phyloP scores from a whole-genome alignment of 2,797 vertebrate genomes.

The Microctenopoma stevenorrisi region DNA sequence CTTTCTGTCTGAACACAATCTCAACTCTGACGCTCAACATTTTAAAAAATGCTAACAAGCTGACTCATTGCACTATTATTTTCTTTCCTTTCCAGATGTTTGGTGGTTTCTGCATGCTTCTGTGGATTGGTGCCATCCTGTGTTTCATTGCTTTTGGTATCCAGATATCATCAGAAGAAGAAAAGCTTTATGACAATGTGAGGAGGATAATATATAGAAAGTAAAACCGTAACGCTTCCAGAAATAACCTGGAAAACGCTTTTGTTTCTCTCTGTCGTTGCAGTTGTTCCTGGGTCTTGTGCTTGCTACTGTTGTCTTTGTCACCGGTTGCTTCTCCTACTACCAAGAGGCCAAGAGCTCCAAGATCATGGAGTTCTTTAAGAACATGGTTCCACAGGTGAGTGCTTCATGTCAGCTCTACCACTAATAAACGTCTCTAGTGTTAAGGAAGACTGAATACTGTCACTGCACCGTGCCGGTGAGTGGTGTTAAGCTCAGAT shows the following conservation, averaged over 20 bases:
- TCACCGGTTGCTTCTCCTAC: slow-evolving; percentile 98
- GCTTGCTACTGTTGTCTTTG: slow-evolving; percentile 94
- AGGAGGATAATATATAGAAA: not conserved
- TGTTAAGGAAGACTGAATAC: too few relatives aligned
- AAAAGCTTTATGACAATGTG: slow-evolving; percentile 89
- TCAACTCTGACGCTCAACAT: slow-evolving; percentile 23
- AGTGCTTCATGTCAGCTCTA: not conserved
- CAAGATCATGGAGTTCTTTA: slow-evolving; percentile 98
- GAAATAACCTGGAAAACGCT: not conserved
- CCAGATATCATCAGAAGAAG: slow-evolving; percentile 86
- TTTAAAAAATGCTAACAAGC: slow-evolving; percentile 5
- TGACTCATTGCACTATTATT: not conserved
- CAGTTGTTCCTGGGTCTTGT: slow-evolving; percentile 94
- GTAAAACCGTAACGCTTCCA: not conserved
- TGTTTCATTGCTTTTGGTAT: slow-evolving; percentile 94
- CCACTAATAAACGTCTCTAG: too few relatives aligned
- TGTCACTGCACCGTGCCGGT: too few relatives aligned
- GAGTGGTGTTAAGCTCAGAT: not conserved
- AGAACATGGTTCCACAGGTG: slow-evolving; percentile 96
- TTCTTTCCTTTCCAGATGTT: slow-evolving; percentile 84
- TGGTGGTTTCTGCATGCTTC: slow-evolving; percentile 94
- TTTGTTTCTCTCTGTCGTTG: slow-evolving; percentile 1
- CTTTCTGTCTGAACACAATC: not conserved
- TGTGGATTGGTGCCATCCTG: slow-evolving; percentile 96
- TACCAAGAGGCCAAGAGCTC: slow-evolving; percentile 99